phyloP scores from a whole-genome alignment of 1,140 invertebrate genomes.

The Plodia interpunctella region DNA sequence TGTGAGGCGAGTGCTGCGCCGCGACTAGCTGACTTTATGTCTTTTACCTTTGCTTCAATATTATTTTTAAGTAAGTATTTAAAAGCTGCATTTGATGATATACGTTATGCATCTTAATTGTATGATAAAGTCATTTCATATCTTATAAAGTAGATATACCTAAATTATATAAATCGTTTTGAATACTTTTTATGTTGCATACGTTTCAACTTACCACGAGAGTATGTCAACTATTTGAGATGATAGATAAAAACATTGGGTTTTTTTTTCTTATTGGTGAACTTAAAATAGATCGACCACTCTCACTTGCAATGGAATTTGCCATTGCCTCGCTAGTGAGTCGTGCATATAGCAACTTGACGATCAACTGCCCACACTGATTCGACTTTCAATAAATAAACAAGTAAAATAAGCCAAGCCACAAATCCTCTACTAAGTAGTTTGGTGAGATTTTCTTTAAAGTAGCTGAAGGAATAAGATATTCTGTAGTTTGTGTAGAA shows the following conservation, averaged over 20 bases:
- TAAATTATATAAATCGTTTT: too few relatives aligned
- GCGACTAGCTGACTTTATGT: too few relatives aligned
- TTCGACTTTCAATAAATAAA: not conserved
- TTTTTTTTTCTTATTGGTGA: slow-evolving; percentile 9
- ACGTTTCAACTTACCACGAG: too few relatives aligned
- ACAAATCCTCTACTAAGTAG: not conserved
- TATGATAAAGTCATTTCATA: too few relatives aligned
- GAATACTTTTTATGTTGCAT: too few relatives aligned
- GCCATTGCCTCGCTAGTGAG: slow-evolving; percentile 22
- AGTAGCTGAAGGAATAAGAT: too few relatives aligned
- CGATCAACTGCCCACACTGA: slow-evolving; percentile 22
- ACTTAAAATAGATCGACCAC: slow-evolving; percentile 20
- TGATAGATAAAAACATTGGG: not conserved
- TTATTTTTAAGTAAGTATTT: too few relatives aligned
- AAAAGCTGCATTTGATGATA: too few relatives aligned
- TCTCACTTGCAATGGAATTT: slow-evolving; percentile 33
- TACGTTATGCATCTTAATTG: too few relatives aligned
- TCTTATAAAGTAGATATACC: too few relatives aligned
- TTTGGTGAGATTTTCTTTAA: not conserved
- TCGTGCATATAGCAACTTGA: slow-evolving; percentile 16
- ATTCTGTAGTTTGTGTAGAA: too few relatives aligned
- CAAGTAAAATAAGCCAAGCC: not conserved
- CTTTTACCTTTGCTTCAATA: not conserved
- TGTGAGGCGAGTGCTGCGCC: slow-evolving; percentile 30
- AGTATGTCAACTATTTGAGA: not conserved